A percentile compares a stretch with the other conserved stretches of the same genome.
Conservation (phyloP, 2,888 invertebrate species). For the Acholoe squamosa region DNA sequence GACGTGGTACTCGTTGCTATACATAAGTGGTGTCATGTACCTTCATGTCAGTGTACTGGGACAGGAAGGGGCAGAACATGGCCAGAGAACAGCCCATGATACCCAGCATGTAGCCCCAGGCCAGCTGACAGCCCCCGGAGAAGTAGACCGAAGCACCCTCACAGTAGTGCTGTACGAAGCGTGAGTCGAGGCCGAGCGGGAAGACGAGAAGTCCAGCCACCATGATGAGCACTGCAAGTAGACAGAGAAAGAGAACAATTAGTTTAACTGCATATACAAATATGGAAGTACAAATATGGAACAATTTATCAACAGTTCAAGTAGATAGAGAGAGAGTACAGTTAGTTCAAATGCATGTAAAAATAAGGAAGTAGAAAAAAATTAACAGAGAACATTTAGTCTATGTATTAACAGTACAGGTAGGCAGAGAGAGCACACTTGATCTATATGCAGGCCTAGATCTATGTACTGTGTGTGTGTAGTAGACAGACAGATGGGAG, state of each 20-base stretch:
- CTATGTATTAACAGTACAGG: too few relatives aligned
- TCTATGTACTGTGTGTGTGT: too few relatives aligned
- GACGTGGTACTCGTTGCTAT: slow-evolving; percentile 59
- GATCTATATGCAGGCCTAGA: too few relatives aligned
- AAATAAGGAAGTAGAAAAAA: too few relatives aligned
- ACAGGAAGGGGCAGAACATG: slow-evolving; percentile 83
- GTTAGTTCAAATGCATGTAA: too few relatives aligned
- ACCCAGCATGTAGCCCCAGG: slow-evolving; percentile 84
- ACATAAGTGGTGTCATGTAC: slow-evolving; percentile 64
- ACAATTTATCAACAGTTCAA: too few relatives aligned
- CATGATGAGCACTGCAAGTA: slow-evolving; percentile 83
- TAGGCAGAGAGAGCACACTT: too few relatives aligned
- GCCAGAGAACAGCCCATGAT: slow-evolving; percentile 83
- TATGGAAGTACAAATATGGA: too few relatives aligned
- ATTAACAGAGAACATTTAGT: too few relatives aligned
- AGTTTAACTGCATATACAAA: too few relatives aligned
- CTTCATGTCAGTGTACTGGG: slow-evolving; percentile 74
- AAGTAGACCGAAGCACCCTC: slow-evolving; percentile 77
- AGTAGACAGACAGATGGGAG: too few relatives aligned
- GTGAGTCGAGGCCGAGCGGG: slow-evolving; percentile 83
- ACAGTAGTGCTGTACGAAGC: slow-evolving; percentile 82
- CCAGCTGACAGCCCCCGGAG: slow-evolving; percentile 82
- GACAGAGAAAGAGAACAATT: background rate
- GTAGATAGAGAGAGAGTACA: too few relatives aligned
- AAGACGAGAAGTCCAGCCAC: slow-evolving; percentile 82